Percentiles rank a stretch among this genome's conserved stretches.
Conservation (phyloP, 2,113 vertebrate species). For the Morone chrysops region DNA sequence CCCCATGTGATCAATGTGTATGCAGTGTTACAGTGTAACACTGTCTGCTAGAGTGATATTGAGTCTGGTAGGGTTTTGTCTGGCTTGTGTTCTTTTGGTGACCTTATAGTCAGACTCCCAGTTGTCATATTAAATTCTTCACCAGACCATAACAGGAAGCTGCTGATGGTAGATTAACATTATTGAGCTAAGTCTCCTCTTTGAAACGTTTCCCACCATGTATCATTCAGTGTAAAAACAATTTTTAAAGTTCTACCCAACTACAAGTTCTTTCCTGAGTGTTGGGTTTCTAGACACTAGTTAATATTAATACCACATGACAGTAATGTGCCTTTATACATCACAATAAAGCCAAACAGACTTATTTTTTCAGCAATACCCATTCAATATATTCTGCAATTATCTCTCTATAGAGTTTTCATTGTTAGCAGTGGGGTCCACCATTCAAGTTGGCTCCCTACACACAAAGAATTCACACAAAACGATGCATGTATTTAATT, state of each 20-base stretch:
- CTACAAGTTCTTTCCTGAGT: not conserved
- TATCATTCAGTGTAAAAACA: constrained; percentile 2
- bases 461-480: not conserved
- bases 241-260: not conserved
- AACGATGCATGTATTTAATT: not conserved
- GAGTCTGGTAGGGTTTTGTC: constrained; percentile 20
- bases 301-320: not conserved
- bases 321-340: not conserved
- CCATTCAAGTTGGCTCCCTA: not conserved
- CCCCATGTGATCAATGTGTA: constrained; percentile 44
- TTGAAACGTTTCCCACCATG: constrained; percentile 17
- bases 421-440: not conserved
- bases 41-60: constrained; percentile 40
- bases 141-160: constrained; percentile 66
- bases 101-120: constrained; percentile 72
- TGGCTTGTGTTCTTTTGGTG: constrained; percentile 53
- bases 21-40: constrained; percentile 6
- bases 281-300: not conserved
- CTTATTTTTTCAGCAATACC: not conserved
- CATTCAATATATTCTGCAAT: no score
- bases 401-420: not conserved
- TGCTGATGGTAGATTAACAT: constrained; percentile 44
- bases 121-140: constrained; percentile 69
- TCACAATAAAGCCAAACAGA: not conserved
- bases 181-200: constrained; percentile 11